A percentile compares a stretch with the other conserved stretches of the same genome.
Evolutionary conservation across 2,888 invertebrate genomes (phyloP).

Genomic region (Orthosia gothica): DNA sequence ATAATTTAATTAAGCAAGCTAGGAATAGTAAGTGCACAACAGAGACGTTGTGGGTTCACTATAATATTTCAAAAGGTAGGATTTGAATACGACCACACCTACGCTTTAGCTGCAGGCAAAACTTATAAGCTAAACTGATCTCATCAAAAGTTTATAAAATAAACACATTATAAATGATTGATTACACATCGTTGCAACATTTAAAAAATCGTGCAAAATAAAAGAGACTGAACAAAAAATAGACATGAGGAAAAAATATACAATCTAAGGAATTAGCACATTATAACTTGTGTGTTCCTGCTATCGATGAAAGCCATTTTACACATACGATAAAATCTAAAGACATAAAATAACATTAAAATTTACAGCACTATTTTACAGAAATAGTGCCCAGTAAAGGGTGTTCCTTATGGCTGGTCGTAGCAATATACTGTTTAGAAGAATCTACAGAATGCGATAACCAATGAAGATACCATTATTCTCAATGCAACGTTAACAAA

Average conservation of each 20-base stretch:
- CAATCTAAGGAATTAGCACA: not conserved
- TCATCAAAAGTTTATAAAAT: not conserved
- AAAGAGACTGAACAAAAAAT: not conserved
- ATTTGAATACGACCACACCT: slow-evolving; percentile 1
- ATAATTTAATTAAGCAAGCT: not conserved
- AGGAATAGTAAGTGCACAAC: not conserved
- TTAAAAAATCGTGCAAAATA: not conserved
- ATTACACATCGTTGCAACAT: not conserved
- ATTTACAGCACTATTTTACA: slow-evolving; percentile 27
- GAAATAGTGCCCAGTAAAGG: slow-evolving; percentile 22
- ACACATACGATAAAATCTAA: slow-evolving; percentile 21
- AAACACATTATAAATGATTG: slow-evolving; percentile 6
- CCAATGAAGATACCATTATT: slow-evolving; percentile 1
- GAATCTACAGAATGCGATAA: slow-evolving; percentile 18
- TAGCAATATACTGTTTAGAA: slow-evolving; percentile 14
- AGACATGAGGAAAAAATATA: not conserved
- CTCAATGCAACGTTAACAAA: not conserved
- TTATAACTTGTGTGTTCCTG: not conserved
- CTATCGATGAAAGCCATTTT: slow-evolving; percentile 4
- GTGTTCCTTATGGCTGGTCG: slow-evolving; percentile 18
- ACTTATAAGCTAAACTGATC: not conserved
- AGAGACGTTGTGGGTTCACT: not conserved
- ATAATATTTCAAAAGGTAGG: not conserved
- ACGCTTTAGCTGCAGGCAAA: not conserved
- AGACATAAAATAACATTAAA: slow-evolving; percentile 18